Conservation (phyloP, 2,797 vertebrate species). For the Phalanger gymnotis region DNA sequence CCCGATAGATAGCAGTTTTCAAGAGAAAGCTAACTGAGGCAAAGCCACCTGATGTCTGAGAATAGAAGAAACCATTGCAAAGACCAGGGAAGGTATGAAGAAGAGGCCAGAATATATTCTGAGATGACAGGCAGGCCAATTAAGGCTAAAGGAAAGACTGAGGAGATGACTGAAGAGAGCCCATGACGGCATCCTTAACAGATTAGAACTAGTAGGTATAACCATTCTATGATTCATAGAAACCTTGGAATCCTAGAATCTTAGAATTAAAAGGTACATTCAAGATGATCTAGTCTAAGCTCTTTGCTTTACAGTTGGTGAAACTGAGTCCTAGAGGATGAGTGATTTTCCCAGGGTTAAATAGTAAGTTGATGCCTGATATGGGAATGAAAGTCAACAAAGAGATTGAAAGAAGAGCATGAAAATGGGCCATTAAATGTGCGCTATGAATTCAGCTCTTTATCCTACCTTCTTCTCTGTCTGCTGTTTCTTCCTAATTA, state of each 20-base stretch:
- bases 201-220: background rate
- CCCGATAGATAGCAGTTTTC: background rate
- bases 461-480: background rate
- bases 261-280: background rate
- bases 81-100: background rate
- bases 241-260: background rate
- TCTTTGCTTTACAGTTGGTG: background rate
- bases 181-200: background rate
- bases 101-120: background rate
- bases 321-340: background rate
- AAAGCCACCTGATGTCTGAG: background rate
- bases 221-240: background rate
- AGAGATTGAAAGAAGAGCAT: background rate
- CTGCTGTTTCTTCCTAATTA: background rate
- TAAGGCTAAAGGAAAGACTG: background rate
- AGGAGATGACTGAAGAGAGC: background rate
- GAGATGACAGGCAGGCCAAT: background rate
- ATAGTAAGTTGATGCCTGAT: background rate
- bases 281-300: background rate
- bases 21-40: background rate
- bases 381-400: background rate
- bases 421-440: conserved; percentile 14
- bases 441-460: conserved; percentile 36
- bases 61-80: conserved; percentile 31
- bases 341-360: background rate